Base-by-base conservation (phyloP, 2,113 vertebrate genomes). In the Rhea americana region DNA sequence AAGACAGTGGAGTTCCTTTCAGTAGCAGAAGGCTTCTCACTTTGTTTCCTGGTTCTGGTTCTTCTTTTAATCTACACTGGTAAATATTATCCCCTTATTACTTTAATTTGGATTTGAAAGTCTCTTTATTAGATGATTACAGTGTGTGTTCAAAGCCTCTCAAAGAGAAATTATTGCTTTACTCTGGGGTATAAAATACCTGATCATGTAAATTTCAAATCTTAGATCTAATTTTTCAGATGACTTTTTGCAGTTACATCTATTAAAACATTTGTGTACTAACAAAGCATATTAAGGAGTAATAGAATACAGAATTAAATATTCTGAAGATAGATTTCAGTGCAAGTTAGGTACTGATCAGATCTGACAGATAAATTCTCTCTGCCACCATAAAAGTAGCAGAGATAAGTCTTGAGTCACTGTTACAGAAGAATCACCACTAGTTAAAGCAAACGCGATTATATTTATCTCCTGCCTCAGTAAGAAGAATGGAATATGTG, bases 391-490 rank as follows among this genome's bases (percentile, higher is more conserved):
- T 47, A 53, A 68, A 82, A 56, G 25, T 63, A 78, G 82, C 85
- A 90, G 56, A 90, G 79, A 86, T 83, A 70, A 66, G 30, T 78
- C 45, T 77, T 77, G 19, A 87, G 61, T 80, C 47, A 63, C 82
- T 93, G 61, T 78, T 90, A 78, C 35, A 90, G 85, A 91, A 81
- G 56, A 70, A 67, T 85, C 68, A 72, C 51, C 43, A 50, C 43
- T 91, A 68, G 91, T 91, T 95, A 83, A 93, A 71, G 85, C 55
- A 91, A 85, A 63, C 56, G 59, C 47, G 90, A 91, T 82, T 80
- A 63, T 87, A 48, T 89, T 75, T 88, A 61, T 87, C 92, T 92
- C 51, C 51, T 90, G 77, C 28, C 39, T 92, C 70, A 78, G 87
- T 65, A 85, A 85, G 58, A 85, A 93, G 39, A 94, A 87, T 39